These are phyloP conservation scores for Ceyx melanurus DNA, from an alignment of 2,113 vertebrate species.

Conservation along the genomic window DNA sequence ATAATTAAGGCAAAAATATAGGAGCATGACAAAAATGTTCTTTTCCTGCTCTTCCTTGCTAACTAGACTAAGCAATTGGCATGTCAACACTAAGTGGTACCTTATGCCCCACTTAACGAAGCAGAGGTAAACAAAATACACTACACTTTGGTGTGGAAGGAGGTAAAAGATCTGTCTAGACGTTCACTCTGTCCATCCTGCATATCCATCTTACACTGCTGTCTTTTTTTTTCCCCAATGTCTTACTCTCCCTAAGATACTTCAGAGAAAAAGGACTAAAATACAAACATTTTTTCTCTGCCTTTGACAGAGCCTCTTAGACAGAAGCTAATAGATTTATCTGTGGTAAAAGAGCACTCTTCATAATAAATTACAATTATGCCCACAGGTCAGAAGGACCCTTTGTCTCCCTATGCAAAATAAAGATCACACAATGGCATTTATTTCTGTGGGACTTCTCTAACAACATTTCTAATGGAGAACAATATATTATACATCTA, in stretches of 20 bases:
- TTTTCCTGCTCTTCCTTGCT: background rate
- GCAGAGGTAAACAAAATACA: background rate
- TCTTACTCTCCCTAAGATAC: background rate
- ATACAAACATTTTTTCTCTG: background rate
- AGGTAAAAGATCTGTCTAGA: background rate
- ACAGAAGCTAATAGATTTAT: constrained; percentile 9
- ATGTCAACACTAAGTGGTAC: background rate
- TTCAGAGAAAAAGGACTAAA: constrained; percentile 8
- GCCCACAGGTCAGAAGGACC: constrained; percentile 1
- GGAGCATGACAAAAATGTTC: background rate
- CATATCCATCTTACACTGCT: background rate
- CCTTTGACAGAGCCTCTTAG: background rate
- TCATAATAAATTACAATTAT: constrained; percentile 14
- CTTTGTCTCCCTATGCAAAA: background rate
- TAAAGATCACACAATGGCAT: background rate
- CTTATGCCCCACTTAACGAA: background rate
- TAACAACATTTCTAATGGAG: constrained; percentile 31
- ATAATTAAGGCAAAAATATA: background rate
- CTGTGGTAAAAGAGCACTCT: background rate
- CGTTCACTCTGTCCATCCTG: background rate
- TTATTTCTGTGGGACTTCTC: background rate
- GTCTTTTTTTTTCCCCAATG: background rate
- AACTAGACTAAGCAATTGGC: background rate
- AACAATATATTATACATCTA: constrained; percentile 14
- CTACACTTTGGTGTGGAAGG: background rate